Evolutionary conservation across 2,888 invertebrate species (phyloP), one percentile per base, ranked within the genome.

Genomic region (Nipponacmea schrenckii): DNA sequence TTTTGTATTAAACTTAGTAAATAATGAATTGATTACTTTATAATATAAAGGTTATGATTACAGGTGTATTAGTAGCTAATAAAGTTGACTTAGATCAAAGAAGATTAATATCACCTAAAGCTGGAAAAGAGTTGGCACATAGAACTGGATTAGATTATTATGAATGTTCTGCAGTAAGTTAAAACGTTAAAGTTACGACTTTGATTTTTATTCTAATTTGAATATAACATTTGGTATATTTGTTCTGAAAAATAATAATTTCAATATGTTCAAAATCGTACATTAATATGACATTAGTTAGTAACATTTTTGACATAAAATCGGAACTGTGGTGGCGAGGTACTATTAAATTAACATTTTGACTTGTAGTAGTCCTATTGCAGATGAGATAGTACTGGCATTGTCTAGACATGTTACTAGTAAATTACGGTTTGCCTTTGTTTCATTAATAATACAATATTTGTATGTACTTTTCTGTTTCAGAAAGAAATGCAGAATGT

Each of bases 81-180:
- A 91, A 91, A 81, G 87, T 81, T 39, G 91, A 91, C 80, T 84
- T 91, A 50, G 87, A 87, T 44, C 88, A 90, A 50, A 83, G 91
- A 68, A 80, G 91, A 70, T 80, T 87, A 2, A 83, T 91, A 67
- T 87, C 87, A 72, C 87, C 88, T 2, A 89, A 90, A 76, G 84
- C 86, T 50, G 91, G 90, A 17, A 84, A 87, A 77, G 89, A 90
- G 20, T 82, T 90, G 75, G 91, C 91, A 15, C 82, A 88, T 62
- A 83, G 87, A 70, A 83, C 89, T 75, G 89, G 89, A 31, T 84
- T 91, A 44, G 87, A 89, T 67, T 91, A 91, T 83, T 91, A 91
- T 82, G 91, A 91, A 83, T 90, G 90, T 69, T 91, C 91, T 71
- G 90, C 90, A n/a, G 91, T 91, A 87, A 88, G 90, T 87, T 12